A percentile compares a stretch with the other conserved stretches of the same genome.
Evolutionary conservation across 2,888 invertebrate species (phyloP).

Genomic region (Hirtodrosophila trivittata): DNA sequence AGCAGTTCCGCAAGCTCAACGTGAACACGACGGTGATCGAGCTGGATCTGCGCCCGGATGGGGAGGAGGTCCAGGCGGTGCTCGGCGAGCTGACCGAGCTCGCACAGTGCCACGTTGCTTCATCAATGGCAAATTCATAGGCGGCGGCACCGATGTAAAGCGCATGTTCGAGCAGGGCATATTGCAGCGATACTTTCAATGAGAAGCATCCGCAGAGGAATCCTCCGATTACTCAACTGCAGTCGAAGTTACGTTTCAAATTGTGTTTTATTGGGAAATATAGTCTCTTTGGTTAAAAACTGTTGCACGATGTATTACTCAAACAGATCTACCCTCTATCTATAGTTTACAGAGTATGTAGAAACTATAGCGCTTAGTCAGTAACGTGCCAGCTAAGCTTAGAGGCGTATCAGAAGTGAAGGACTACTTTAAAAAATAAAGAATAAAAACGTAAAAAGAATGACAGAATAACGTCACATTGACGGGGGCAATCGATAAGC

Average conservation of each 20-base stretch:
- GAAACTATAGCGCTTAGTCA: too few relatives aligned
- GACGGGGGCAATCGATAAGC: constrained; percentile 39
- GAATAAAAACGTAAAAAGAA: not conserved
- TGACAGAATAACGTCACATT: too few relatives aligned
- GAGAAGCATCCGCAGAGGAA: constrained; percentile 1
- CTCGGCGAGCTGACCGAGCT: constrained; percentile 91
- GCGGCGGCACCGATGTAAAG: constrained; percentile 96
- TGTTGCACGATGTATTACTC: too few relatives aligned
- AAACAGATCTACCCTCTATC: too few relatives aligned
- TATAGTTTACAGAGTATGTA: too few relatives aligned
- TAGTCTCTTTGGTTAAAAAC: too few relatives aligned
- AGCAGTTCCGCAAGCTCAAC: constrained; percentile 90
- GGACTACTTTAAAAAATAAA: too few relatives aligned
- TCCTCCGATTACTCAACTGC: too few relatives aligned
- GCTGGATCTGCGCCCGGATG: constrained; percentile 91
- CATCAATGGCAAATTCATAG: constrained; percentile 94
- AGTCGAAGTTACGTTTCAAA: constrained; percentile 15
- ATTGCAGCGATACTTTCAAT: constrained; percentile 86
- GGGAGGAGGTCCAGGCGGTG: constrained; percentile 90
- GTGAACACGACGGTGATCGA: constrained; percentile 90
- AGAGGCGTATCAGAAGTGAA: too few relatives aligned
- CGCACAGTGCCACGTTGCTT: constrained; percentile 97
- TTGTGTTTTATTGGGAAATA: constrained; percentile 28
- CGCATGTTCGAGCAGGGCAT: constrained; percentile 89
- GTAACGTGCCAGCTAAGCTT: too few relatives aligned